A percentile compares a stretch with the other conserved stretches of the same genome.
Evolutionary conservation across 2,113 vertebrate genomes (phyloP).

Genomic region (Stercorarius parasiticus): DNA sequence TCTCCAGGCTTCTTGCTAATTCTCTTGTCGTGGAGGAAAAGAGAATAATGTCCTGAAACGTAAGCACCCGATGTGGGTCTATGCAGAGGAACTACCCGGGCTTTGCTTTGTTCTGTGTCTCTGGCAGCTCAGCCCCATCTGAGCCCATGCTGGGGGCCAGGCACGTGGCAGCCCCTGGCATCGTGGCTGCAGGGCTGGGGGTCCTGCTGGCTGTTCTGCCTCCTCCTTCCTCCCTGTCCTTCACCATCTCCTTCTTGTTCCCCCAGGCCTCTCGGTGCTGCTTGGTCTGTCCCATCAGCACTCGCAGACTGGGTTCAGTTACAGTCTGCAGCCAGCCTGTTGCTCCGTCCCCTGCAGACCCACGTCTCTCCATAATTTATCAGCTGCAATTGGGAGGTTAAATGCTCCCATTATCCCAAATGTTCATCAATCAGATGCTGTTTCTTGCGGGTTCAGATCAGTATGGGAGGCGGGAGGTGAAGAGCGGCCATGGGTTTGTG

Average conservation of each 20-base stretch:
- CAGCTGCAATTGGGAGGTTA: accelerated
- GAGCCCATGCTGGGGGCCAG: accelerated
- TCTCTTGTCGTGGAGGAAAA: neutral
- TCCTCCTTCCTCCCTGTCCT: neutral
- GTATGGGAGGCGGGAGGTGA: neutral
- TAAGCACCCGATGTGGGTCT: neutral
- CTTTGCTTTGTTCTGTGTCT: neutral
- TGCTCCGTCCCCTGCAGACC: neutral
- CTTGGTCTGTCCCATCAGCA: neutral
- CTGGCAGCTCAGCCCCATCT: neutral
- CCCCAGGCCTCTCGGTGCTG: neutral
- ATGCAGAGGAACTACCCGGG: neutral
- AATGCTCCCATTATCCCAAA: neutral
- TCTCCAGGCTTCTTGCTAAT: neutral
- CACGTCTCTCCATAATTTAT: accelerated
- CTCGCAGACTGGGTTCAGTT: accelerated
- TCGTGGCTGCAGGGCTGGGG: neutral
- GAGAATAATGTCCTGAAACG: neutral
- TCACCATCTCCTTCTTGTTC: neutral
- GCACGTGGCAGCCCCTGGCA: neutral
- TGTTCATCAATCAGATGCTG: neutral
- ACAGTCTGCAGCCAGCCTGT: neutral
- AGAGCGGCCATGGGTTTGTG: neutral
- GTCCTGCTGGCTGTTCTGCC: neutral
- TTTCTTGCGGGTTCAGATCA: neutral